Conservation (phyloP, 2,888 invertebrate genomes). For the Mantis religiosa region DNA sequence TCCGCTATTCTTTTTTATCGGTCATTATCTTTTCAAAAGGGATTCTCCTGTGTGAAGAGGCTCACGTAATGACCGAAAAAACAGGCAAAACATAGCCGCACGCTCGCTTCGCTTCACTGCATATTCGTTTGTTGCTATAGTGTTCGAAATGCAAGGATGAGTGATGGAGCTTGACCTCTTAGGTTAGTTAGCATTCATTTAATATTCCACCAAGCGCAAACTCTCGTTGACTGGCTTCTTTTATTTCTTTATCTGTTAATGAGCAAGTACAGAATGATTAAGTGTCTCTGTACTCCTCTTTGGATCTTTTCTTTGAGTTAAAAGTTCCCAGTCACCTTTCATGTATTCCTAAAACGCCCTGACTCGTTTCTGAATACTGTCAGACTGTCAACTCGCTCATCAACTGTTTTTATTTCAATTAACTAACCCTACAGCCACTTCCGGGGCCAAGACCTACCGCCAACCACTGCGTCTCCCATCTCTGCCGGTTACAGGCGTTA, state of each 20-base stretch:
- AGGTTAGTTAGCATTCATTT: neutral
- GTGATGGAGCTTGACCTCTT: neutral
- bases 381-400: too few relatives aligned
- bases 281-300: too few relatives aligned
- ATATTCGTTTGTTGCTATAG: neutral
- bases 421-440: too few relatives aligned
- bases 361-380: too few relatives aligned
- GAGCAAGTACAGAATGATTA: too few relatives aligned
- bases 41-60: neutral
- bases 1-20: neutral
- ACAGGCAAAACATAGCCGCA: neutral
- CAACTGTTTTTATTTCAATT: too few relatives aligned
- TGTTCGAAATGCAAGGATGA: neutral
- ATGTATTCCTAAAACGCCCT: too few relatives aligned
- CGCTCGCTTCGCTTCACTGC: slow-evolving; percentile 1
- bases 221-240: neutral
- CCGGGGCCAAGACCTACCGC: too few relatives aligned
- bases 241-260: neutral
- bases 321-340: too few relatives aligned
- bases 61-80: neutral
- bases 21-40: neutral
- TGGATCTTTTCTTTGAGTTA: too few relatives aligned
- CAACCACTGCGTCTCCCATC: too few relatives aligned
- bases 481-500: too few relatives aligned
- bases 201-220: neutral